Evolutionary conservation across 2,888 invertebrate species (phyloP).

Genomic region (Epinotia demarniana): DNA sequence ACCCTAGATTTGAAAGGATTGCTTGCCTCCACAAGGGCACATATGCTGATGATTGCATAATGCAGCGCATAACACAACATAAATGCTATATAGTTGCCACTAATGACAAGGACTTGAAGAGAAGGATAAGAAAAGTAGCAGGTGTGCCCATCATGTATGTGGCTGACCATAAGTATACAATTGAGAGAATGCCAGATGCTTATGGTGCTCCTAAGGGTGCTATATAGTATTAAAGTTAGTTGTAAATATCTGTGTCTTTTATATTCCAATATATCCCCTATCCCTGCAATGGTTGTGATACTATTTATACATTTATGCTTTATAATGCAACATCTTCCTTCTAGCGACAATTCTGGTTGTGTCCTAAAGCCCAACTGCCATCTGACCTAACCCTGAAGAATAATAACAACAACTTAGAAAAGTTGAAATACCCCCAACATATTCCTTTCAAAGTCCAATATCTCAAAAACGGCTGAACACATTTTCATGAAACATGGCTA

Average conservation of each 20-base stretch:
- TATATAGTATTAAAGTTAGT: conserved; percentile 60
- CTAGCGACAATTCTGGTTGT: no score
- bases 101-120: conserved; percentile 98
- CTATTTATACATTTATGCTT: no score
- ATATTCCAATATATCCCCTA: neutral
- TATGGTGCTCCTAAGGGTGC: conserved; percentile 95
- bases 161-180: conserved; percentile 95
- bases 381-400: no score
- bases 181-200: conserved; percentile 99
- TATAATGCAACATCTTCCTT: no score
- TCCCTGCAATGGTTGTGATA: neutral
- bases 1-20: conserved; percentile 96
- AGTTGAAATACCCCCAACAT: no score
- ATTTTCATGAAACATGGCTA: no score
- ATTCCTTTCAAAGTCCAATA: no score
- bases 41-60: conserved; percentile 99
- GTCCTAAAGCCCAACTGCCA: no score
- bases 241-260: conserved; percentile 47
- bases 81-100: conserved; percentile 99
- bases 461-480: no score
- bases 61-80: conserved; percentile 97
- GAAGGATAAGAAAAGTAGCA: conserved; percentile 98
- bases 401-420: no score
- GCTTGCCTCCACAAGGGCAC: conserved; percentile 98
- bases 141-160: conserved; percentile 99